Evolutionary conservation across 1,140 invertebrate species (phyloP).

Genomic region (Sitophilus oryzae): DNA sequence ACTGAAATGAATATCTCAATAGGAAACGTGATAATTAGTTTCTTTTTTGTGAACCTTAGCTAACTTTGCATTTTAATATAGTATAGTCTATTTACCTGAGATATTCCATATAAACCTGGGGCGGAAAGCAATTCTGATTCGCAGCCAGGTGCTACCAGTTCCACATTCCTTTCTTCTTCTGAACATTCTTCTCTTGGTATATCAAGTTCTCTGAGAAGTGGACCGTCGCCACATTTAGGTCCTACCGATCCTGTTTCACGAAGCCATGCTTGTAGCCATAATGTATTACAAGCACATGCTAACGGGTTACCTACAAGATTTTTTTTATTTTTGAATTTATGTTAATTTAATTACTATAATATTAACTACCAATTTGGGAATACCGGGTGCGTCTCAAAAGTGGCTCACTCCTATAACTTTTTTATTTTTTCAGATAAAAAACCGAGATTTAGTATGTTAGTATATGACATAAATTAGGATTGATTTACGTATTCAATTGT

Average conservation of each 20-base stretch:
- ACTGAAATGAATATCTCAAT: too few species aligned
- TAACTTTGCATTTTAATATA: too few species aligned
- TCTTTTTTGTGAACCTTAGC: too few species aligned
- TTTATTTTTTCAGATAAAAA: too few species aligned
- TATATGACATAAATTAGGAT: too few species aligned
- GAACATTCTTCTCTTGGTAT: constrained; percentile 63
- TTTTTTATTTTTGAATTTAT: not conserved
- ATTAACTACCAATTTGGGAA: too few species aligned
- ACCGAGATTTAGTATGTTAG: too few species aligned
- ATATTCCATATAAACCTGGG: constrained; percentile 43
- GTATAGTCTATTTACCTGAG: constrained; percentile 40
- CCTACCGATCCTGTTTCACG: constrained; percentile 63
- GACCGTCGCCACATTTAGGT: constrained; percentile 69
- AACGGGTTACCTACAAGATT: constrained; percentile 67
- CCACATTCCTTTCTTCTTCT: constrained; percentile 46
- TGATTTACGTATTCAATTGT: too few species aligned
- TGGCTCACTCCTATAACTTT: too few species aligned
- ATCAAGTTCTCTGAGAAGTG: constrained; percentile 61
- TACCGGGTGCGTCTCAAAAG: too few species aligned
- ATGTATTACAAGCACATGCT: constrained; percentile 69
- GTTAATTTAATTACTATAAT: constrained; percentile 8
- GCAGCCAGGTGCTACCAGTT: constrained; percentile 54
- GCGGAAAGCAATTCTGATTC: constrained; percentile 56
- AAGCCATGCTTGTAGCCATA: constrained; percentile 78
- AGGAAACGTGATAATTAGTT: too few species aligned